Evolutionary conservation across 1,140 invertebrate genomes (phyloP).

Genomic region (Solenopsis fugax): DNA sequence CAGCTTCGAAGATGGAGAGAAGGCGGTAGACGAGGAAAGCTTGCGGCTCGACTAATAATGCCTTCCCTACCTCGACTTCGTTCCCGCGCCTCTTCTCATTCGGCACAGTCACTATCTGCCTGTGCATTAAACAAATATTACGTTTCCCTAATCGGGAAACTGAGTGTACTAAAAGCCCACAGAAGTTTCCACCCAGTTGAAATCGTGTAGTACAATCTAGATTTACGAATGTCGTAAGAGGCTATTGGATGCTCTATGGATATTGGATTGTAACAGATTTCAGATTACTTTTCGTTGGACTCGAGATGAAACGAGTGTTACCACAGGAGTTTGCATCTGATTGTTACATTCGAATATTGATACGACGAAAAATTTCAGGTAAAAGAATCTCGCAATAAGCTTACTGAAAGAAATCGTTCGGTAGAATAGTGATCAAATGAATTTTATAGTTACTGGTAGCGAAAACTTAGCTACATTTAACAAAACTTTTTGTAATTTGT

Average conservation of each 20-base stretch:
- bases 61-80: background rate
- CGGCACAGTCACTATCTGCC: conserved; percentile 52
- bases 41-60: conserved; percentile 58
- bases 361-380: background rate
- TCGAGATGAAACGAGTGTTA: background rate
- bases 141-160: conserved; percentile 65
- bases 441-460: too few species aligned
- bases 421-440: too few species aligned
- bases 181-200: conserved; percentile 62
- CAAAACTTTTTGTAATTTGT: too few species aligned
- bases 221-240: conserved; percentile 8
- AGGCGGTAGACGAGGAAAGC: conserved; percentile 30
- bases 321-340: background rate
- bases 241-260: background rate
- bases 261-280: background rate
- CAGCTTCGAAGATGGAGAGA: conserved; percentile 53
- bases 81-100: background rate
- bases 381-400: background rate
- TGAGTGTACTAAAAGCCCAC: conserved; percentile 52
- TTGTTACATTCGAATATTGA: background rate
- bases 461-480: too few species aligned
- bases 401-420: too few species aligned
- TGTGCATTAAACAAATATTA: conserved; percentile 76
- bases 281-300: conserved; percentile 12
- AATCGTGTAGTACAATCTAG: conserved; percentile 37